A percentile compares a stretch with the other conserved stretches of the same genome.
Conservation (phyloP, 2,888 invertebrate genomes). For the Luperina nickerlii region DNA sequence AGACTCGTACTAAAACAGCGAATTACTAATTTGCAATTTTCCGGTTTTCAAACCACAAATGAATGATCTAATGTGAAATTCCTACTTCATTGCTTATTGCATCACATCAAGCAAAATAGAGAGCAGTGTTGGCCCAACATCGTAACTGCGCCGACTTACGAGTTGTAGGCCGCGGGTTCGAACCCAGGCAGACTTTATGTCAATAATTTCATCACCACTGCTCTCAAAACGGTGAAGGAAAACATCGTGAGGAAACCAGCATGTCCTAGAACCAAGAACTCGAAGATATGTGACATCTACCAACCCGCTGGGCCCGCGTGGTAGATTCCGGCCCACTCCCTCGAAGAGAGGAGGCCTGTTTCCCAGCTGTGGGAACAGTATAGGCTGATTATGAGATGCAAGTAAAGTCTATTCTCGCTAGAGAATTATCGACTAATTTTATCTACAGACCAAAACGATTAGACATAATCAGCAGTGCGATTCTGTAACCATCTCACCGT, state of each 20-base stretch:
- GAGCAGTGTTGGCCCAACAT: not conserved
- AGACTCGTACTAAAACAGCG: not conserved
- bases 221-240: no score
- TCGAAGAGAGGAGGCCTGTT: no score
- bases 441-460: not conserved
- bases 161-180: not conserved
- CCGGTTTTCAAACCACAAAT: not conserved
- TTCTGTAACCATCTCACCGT: no score
- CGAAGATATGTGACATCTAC: no score
- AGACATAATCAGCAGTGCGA: no score
- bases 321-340: no score
- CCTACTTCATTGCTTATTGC: not conserved
- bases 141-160: not conserved
- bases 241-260: no score
- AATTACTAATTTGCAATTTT: not conserved
- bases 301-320: no score
- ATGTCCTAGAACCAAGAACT: no score
- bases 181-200: not conserved
- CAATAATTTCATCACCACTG: no score
- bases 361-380: no score
- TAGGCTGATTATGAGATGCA: no score
- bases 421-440: not conserved
- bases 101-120: not conserved
- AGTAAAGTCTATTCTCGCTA: not conserved
- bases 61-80: slow-evolving; percentile 5